Percentiles rank a stretch among this genome's conserved stretches.
These are phyloP conservation scores for Oligia fasciuncula DNA, from an alignment of 2,888 invertebrate genomes.

Conservation along the genomic window DNA sequence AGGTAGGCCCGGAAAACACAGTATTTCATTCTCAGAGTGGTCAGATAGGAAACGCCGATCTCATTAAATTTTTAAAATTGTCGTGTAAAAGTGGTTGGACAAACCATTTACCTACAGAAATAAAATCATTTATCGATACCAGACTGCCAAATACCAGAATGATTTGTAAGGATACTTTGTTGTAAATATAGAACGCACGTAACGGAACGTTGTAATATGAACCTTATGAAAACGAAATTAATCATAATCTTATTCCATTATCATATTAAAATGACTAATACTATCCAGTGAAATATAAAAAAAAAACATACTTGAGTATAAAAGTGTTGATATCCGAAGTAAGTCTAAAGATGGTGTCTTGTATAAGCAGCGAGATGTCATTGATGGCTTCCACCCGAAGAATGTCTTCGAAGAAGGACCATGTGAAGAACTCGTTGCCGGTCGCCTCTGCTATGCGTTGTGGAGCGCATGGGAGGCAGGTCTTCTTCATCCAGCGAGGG, in stretches of 20 bases:
- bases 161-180: background rate
- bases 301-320: constrained; percentile 87
- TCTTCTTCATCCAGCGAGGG: constrained; percentile 96
- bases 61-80: no score
- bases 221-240: background rate
- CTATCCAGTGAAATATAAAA: background rate
- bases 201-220: background rate
- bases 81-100: no score
- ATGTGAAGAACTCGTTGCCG: constrained; percentile 90
- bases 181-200: no score
- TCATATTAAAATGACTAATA: background rate
- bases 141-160: background rate
- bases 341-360: constrained; percentile 92
- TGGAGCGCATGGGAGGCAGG: constrained; percentile 93
- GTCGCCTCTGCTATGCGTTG: constrained; percentile 90
- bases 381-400: constrained; percentile 92
- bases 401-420: constrained; percentile 95
- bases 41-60: no score
- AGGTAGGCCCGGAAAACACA: background rate
- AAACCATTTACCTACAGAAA: no score
- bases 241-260: background rate
- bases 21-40: background rate
- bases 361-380: constrained; percentile 91
- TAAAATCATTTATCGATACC: background rate
- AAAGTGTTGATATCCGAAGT: constrained; percentile 92